Conservation (phyloP, 2,888 invertebrate genomes). For the Rhogogaster chlorosoma region DNA sequence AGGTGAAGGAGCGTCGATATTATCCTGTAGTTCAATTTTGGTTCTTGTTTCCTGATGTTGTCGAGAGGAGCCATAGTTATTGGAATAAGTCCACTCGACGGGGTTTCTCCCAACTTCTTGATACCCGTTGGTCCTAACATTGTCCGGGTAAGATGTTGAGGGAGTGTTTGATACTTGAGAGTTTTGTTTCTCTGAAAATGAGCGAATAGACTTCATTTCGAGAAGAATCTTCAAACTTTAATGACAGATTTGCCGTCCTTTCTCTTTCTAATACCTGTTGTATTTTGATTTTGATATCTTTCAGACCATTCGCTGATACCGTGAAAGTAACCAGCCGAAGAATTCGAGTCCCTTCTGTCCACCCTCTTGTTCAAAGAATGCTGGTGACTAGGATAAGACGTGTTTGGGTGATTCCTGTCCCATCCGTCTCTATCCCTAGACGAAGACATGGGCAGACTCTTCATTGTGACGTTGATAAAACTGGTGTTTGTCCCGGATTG, state of each 20-base stretch:
- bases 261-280: background rate
- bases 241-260: background rate
- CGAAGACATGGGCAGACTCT: conserved; percentile 79
- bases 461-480: conserved; percentile 89
- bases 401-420: conserved; percentile 42
- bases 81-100: conserved; percentile 66
- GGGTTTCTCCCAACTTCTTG: conserved; percentile 64
- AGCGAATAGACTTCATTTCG: background rate
- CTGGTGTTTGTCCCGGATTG: conserved; percentile 82
- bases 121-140: conserved; percentile 63
- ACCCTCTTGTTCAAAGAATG: conserved; percentile 75
- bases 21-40: conserved; percentile 61
- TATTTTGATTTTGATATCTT: conserved; percentile 73
- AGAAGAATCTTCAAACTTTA: background rate
- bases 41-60: conserved; percentile 51
- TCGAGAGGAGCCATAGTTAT: conserved; percentile 61
- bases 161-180: conserved; percentile 62
- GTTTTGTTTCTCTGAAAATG: conserved; percentile 57
- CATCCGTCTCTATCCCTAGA: conserved; percentile 45
- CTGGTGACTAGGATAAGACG: conserved; percentile 64
- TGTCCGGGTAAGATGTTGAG: conserved; percentile 65
- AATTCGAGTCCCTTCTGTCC: conserved; percentile 65
- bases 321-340: conserved; percentile 82
- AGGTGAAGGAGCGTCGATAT: conserved; percentile 68
- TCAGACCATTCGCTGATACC: conserved; percentile 91